phyloP scores from a whole-genome alignment of 2,888 invertebrate genomes.

The Strigamia maritima region DNA sequence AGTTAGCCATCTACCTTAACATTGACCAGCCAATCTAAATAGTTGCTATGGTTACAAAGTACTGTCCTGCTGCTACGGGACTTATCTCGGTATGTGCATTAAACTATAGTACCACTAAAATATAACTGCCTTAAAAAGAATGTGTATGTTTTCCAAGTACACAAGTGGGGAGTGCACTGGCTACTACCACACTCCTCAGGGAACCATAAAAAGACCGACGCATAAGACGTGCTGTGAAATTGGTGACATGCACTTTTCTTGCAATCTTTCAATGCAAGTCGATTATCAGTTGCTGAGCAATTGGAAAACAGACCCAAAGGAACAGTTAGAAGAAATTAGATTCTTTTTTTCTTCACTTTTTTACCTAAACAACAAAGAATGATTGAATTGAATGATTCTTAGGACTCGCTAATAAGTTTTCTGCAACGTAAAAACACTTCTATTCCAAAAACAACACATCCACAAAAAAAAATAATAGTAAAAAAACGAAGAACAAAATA shows the following conservation, averaged over 20 bases:
- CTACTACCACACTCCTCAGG: not conserved
- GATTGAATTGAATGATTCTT: no score
- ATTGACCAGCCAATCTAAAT: not conserved
- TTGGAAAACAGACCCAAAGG: not conserved
- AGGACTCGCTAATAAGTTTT: no score
- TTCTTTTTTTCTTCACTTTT: not conserved
- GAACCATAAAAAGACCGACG: not conserved
- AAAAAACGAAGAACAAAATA: no score
- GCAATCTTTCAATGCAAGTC: not conserved
- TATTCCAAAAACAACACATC: no score
- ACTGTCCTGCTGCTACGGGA: not conserved
- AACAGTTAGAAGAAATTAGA: not conserved
- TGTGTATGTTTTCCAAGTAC: not conserved
- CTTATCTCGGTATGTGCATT: not conserved
- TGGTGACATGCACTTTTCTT: not conserved
- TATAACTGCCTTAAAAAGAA: not conserved
- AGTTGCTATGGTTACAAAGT: conserved; percentile 22
- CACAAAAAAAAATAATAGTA: no score
- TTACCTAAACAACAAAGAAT: no score
- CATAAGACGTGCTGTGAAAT: not conserved
- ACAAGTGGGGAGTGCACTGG: not conserved
- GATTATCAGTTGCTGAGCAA: not conserved
- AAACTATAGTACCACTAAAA: not conserved
- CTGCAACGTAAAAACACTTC: no score
- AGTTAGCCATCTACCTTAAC: not conserved